A percentile compares a stretch with the other conserved stretches of the same genome.
Evolutionary conservation across 2,113 vertebrate genomes (phyloP).

Genomic region (Chelonoidis abingdonii): DNA sequence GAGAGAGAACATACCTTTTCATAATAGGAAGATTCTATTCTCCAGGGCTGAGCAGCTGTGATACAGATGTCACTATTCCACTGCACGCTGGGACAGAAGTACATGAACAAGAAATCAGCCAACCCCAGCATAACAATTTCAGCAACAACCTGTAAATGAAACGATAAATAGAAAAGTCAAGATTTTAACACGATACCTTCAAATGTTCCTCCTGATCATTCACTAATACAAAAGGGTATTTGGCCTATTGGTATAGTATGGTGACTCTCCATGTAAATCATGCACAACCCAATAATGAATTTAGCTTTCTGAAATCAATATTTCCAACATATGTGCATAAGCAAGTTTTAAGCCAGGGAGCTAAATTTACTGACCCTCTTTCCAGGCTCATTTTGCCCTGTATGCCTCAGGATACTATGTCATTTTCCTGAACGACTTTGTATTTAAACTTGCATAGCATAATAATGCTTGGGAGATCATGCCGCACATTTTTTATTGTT

Average conservation of each 20-base stretch:
- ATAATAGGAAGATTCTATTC: background rate
- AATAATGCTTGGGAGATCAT: conserved; percentile 36
- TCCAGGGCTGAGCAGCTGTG: background rate
- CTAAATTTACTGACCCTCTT: background rate
- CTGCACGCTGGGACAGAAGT: background rate
- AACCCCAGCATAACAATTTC: background rate
- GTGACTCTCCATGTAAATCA: background rate
- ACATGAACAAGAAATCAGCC: rapidly evolving
- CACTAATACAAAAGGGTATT: background rate
- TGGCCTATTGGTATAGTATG: no score
- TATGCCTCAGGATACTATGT: background rate
- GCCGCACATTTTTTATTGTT: conserved; percentile 43
- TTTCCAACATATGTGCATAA: background rate
- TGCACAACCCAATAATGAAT: background rate
- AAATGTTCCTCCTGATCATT: background rate
- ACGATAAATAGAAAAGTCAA: conserved; percentile 3
- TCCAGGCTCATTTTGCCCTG: background rate
- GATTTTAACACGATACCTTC: background rate
- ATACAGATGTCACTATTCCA: background rate
- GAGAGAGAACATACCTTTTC: conserved; percentile 6
- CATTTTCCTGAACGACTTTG: conserved; percentile 9
- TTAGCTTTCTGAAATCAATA: background rate
- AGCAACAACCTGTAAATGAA: conserved; percentile 19
- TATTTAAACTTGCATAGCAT: conserved; percentile 22
- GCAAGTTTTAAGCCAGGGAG: background rate